These are phyloP conservation scores for Knipowitschia caucasica DNA, from an alignment of 2,797 vertebrate species.

Conservation along the genomic window DNA sequence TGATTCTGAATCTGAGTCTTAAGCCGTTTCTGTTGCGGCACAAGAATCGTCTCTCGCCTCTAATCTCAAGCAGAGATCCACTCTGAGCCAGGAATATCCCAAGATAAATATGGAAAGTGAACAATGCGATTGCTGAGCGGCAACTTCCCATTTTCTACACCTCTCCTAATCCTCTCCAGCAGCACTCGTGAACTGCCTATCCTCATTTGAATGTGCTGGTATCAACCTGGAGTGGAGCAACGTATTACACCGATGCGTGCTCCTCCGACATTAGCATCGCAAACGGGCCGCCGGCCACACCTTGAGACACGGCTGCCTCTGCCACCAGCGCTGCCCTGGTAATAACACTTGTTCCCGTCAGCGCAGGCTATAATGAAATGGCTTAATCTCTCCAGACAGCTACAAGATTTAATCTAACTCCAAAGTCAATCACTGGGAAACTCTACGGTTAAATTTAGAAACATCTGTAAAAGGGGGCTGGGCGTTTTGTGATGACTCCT, in stretches of 20 bases:
- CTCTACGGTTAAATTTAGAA: slow-evolving; percentile 37
- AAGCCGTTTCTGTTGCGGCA: slow-evolving; percentile 72
- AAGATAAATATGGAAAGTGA: slow-evolving; percentile 81
- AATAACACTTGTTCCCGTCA: slow-evolving; percentile 40
- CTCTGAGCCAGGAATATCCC: slow-evolving; percentile 78
- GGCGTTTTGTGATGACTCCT: slow-evolving; percentile 16
- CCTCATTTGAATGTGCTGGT: slow-evolving; percentile 72
- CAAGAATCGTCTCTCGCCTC: slow-evolving; percentile 69
- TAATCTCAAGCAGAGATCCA: slow-evolving; percentile 78
- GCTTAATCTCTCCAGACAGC: slow-evolving; percentile 38
- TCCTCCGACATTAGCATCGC: slow-evolving; percentile 46
- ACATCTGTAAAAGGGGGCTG: slow-evolving; percentile 19
- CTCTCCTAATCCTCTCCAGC: slow-evolving; percentile 78
- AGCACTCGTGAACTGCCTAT: slow-evolving; percentile 71
- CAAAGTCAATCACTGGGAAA: slow-evolving; percentile 33
- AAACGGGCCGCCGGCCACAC: slow-evolving; percentile 46
- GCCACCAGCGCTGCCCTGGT: slow-evolving; percentile 23
- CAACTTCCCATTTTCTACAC: slow-evolving; percentile 72
- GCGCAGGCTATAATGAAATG: slow-evolving; percentile 45
- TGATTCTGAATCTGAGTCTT: slow-evolving; percentile 70
- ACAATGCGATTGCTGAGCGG: slow-evolving; percentile 80
- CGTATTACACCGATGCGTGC: slow-evolving; percentile 60
- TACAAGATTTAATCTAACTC: slow-evolving; percentile 37
- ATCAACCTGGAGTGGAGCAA: slow-evolving; percentile 50
- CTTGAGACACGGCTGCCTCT: slow-evolving; percentile 34